Conservation (phyloP, 1,140 invertebrate species). For the Scaptomyza montana region DNA sequence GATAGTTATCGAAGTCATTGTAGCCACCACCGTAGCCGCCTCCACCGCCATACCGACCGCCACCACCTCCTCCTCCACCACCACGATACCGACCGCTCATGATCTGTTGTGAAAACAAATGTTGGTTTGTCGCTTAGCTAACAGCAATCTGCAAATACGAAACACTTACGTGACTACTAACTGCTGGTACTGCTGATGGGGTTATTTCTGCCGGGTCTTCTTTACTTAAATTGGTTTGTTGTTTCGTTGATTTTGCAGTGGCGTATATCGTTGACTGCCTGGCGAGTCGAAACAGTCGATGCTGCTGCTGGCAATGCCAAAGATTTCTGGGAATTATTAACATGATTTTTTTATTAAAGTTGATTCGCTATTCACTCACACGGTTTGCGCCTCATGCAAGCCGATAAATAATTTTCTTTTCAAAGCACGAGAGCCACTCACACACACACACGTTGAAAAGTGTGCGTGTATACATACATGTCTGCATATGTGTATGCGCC, state of each 20-base stretch:
- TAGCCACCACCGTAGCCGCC: constrained; percentile 60
- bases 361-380: constrained; percentile 16
- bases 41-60: constrained; percentile 44
- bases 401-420: constrained; percentile 46
- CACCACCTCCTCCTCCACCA: constrained; percentile 55
- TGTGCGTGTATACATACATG: constrained; percentile 14
- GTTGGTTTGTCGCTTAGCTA: background rate
- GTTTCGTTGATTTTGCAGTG: constrained; percentile 25
- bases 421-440: constrained; percentile 53
- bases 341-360: constrained; percentile 54
- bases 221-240: constrained; percentile 14
- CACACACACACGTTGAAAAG: constrained; percentile 40
- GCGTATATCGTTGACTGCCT: constrained; percentile 40
- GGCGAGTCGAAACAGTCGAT: constrained; percentile 44
- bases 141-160: background rate
- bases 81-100: constrained; percentile 78
- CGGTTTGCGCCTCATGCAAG: constrained; percentile 28
- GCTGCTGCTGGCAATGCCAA: constrained; percentile 66
- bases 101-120: constrained; percentile 45
- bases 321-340: constrained; percentile 71
- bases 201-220: constrained; percentile 15
- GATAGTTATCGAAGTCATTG: constrained; percentile 68
- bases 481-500: constrained; percentile 46
- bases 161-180: constrained; percentile 75
- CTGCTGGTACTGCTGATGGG: constrained; percentile 26